Percentiles rank a stretch among this genome's conserved stretches.
Evolutionary conservation across 2,888 invertebrate genomes (phyloP).

Genomic region (Margaritifera margaritifera): DNA sequence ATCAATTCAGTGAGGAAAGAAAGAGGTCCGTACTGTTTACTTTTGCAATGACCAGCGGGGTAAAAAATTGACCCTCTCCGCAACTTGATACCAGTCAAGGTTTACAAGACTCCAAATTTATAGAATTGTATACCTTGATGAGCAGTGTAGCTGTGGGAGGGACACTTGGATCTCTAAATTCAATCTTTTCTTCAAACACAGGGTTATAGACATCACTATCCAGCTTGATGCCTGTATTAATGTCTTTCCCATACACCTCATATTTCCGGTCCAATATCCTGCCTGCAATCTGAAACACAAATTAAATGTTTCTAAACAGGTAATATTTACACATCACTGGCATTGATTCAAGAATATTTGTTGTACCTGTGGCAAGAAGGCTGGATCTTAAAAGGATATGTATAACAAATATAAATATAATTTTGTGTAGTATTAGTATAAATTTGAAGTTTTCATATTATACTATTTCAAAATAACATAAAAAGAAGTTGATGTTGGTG

Average conservation of each 20-base stretch:
- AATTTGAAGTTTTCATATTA: too few relatives aligned
- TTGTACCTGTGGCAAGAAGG: background rate
- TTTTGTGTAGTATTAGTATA: too few relatives aligned
- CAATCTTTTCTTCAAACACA: conserved; percentile 65
- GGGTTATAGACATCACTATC: conserved; percentile 71
- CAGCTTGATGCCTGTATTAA: conserved; percentile 59
- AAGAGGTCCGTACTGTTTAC: too few relatives aligned
- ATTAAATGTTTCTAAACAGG: background rate
- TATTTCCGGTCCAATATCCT: conserved; percentile 64
- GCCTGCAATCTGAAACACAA: conserved; percentile 61
- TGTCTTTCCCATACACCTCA: conserved; percentile 63
- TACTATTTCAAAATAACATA: too few relatives aligned
- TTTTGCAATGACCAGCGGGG: too few relatives aligned
- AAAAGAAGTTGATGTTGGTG: too few relatives aligned
- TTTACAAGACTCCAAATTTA: background rate
- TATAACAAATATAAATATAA: too few relatives aligned
- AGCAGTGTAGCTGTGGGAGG: conserved; percentile 68
- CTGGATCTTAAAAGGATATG: too few relatives aligned
- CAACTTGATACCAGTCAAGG: too few relatives aligned
- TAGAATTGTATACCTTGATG: conserved; percentile 59
- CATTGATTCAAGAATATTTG: background rate
- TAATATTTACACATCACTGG: background rate
- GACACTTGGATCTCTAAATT: conserved; percentile 66
- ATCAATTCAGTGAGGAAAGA: too few relatives aligned
- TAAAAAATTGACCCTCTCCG: too few relatives aligned